Evolutionary conservation across 2,113 vertebrate species (phyloP).

Genomic region (Saiga tatarica): DNA sequence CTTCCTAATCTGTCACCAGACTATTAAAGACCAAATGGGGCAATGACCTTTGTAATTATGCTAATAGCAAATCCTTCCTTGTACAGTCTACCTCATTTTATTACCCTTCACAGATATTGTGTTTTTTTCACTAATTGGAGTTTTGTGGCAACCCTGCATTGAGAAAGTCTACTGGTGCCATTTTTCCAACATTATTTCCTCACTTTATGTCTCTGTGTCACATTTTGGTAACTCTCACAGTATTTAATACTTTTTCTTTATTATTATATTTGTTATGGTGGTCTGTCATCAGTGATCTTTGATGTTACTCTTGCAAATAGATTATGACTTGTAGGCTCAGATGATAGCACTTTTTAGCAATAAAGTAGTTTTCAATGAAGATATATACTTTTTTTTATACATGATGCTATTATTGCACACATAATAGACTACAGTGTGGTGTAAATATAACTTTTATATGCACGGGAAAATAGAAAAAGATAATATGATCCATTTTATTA

Average conservation of each 20-base stretch:
- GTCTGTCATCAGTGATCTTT: neutral
- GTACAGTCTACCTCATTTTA: neutral
- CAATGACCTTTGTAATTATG: slow-evolving; percentile 19
- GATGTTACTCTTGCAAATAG: neutral
- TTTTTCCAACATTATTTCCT: neutral
- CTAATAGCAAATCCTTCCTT: slow-evolving; percentile 19
- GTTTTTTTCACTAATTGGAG: neutral
- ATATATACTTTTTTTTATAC: neutral
- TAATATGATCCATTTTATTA: neutral
- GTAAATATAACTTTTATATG: neutral
- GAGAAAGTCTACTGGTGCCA: neutral
- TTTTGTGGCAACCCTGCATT: neutral
- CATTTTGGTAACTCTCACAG: neutral
- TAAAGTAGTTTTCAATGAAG: neutral
- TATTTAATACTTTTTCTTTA: neutral
- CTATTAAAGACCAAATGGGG: neutral
- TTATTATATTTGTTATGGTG: neutral
- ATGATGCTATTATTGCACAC: neutral
- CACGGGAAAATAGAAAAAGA: neutral
- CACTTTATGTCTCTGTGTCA: neutral
- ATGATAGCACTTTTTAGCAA: neutral
- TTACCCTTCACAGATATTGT: neutral
- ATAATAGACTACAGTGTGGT: neutral
- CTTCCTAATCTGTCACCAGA: neutral
- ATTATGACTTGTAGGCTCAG: neutral